Conservation (phyloP, 2,113 vertebrate species). For the Solea solea region DNA sequence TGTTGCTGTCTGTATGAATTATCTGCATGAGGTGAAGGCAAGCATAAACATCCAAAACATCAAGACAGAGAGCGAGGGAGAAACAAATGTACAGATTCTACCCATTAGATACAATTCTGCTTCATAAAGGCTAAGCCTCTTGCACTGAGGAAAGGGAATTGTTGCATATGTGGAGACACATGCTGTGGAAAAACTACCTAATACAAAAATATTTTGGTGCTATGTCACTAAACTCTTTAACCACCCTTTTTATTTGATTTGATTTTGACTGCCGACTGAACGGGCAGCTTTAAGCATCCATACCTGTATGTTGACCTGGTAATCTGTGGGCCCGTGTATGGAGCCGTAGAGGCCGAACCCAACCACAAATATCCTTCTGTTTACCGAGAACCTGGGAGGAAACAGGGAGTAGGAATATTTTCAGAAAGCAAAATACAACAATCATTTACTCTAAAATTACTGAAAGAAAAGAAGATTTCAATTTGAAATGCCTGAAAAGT, state of each 20-base stretch:
- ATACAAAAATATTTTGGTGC: too few species aligned
- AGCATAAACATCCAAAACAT: not conserved
- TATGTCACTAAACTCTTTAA: too few species aligned
- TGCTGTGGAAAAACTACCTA: too few species aligned
- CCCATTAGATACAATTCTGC: too few species aligned
- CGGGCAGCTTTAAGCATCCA: not conserved
- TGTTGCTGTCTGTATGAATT: conserved; percentile 98
- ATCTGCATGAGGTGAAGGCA: conserved; percentile 79
- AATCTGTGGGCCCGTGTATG: conserved; percentile 95
- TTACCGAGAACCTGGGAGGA: conserved; percentile 89
- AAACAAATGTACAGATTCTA: not conserved
- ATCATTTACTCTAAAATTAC: too few species aligned
- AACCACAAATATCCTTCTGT: conserved; percentile 94
- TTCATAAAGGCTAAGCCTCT: too few species aligned
- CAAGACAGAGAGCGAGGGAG: not conserved
- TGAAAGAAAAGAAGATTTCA: too few species aligned
- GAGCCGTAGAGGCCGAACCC: conserved; percentile 95
- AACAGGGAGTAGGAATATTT: not conserved
- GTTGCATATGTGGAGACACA: too few species aligned
- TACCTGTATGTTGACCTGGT: conserved; percentile 98
- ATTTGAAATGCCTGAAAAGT: too few species aligned
- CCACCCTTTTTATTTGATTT: too few species aligned
- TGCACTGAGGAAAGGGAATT: too few species aligned
- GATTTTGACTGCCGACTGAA: too few species aligned
- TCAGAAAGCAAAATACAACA: not conserved